These are phyloP conservation scores for Spodoptera exigua DNA, from an alignment of 2,888 invertebrate genomes.

Conservation along the genomic window DNA sequence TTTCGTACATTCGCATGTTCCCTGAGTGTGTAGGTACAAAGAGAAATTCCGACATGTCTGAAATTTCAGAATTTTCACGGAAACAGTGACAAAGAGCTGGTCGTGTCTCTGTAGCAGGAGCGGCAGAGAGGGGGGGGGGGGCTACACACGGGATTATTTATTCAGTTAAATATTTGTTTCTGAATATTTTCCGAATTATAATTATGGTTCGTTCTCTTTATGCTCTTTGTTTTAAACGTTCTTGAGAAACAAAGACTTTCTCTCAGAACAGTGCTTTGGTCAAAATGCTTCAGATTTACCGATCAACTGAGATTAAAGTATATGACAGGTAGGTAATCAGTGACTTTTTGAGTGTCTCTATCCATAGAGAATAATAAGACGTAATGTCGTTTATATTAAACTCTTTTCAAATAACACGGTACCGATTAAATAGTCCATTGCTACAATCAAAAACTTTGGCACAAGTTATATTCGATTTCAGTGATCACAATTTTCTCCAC, in stretches of 20 bases:
- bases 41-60: constrained; percentile 15
- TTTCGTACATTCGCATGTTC: neutral
- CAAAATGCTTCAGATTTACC: no score
- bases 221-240: neutral
- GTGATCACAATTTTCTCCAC: constrained; percentile 31
- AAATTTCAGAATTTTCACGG: constrained; percentile 25
- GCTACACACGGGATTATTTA: constrained; percentile 2
- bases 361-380: no score
- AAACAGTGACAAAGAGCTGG: constrained; percentile 9
- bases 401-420: no score
- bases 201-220: constrained; percentile 5
- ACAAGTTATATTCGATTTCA: constrained; percentile 17
- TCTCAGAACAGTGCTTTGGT: no score
- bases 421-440: neutral
- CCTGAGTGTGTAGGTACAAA: constrained; percentile 10
- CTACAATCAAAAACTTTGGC: constrained; percentile 24
- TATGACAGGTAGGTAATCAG: no score
- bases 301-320: no score
- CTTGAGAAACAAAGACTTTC: no score
- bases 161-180: constrained; percentile 17
- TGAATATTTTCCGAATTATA: constrained; percentile 11
- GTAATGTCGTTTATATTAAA: no score
- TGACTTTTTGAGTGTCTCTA: no score
- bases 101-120: neutral
- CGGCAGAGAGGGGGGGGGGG: no score